These are phyloP conservation scores for Atopsyche davidsoni DNA, from an alignment of 1,140 invertebrate species.

Conservation along the genomic window DNA sequence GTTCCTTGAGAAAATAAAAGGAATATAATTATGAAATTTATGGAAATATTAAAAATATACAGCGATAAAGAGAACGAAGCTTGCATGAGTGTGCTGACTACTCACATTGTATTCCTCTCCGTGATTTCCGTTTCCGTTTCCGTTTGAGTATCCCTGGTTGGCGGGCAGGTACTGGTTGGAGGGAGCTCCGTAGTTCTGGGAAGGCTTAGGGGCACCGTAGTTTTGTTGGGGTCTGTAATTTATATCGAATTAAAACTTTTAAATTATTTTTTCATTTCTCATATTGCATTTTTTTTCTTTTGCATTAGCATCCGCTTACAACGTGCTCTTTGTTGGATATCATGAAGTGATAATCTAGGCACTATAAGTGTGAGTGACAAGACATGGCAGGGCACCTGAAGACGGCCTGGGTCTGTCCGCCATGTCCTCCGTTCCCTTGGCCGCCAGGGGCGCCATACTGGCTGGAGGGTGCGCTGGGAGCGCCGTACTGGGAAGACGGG, in stretches of 20 bases:
- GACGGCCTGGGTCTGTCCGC: conserved; percentile 22
- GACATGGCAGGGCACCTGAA: too few relatives aligned
- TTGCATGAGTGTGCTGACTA: too few relatives aligned
- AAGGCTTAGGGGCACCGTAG: conserved; percentile 12
- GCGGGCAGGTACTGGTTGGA: conserved; percentile 37
- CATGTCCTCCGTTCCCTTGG: too few relatives aligned
- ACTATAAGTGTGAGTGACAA: too few relatives aligned
- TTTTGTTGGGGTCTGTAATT: conserved; percentile 12
- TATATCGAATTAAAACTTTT: too few relatives aligned
- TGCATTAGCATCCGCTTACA: too few relatives aligned
- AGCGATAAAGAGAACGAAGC: too few relatives aligned
- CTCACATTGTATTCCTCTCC: conserved; percentile 36
- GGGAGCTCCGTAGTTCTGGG: conserved; percentile 31
- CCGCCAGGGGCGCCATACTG: conserved; percentile 17
- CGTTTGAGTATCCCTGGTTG: conserved; percentile 23
- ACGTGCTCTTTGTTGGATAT: too few relatives aligned
- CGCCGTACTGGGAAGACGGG: conserved; percentile 17
- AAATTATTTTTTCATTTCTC: too few relatives aligned
- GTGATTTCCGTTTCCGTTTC: conserved; percentile 32
- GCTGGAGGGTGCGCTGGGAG: conserved; percentile 10
- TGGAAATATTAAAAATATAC: too few relatives aligned
- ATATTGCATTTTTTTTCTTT: too few relatives aligned
- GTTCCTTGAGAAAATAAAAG: conserved; percentile 36
- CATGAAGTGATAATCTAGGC: too few relatives aligned
- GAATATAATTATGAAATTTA: background rate